Base-by-base conservation (phyloP, 2,113 vertebrate genomes). In the Chlorodrepanis virens region DNA sequence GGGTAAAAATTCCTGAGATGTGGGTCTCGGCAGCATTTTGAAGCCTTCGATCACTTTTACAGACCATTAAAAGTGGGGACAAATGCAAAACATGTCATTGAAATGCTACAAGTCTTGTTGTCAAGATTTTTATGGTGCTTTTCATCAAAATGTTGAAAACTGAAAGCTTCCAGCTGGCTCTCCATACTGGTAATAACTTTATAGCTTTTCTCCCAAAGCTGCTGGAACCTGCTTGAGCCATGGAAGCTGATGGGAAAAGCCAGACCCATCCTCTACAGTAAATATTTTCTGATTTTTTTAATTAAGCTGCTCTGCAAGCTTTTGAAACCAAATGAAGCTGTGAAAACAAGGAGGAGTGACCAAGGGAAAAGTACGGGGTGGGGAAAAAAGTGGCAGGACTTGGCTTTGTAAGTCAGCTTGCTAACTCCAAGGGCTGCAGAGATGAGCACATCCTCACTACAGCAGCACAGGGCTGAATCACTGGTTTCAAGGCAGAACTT, bases 81-180 rank as follows among this genome's bases (percentile, higher is more conserved):
- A 93, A 89, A 93, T 87, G 75, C 65, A 70, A 92, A 88, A 71
- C 52, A 47, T 60, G 56, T 95, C 76, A 83, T 1, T 94, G 93
- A 95, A 92, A 83, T 70, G 65, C 88, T 81, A 63, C 76, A 81
- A 89, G 80, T 76, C 74, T 54, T 85, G 9, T 96, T 87, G 92
- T 96, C 71, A 86, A 86, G 90, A 91, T 91, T 96, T 96, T 96
- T 95, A 96, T 60, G 85, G 77, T 75, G 79, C 92, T 96, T 97
- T 96, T 96, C 87, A 96, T 96, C 91, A 97, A 95, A 96, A 96
- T 84, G 69, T 93, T 95, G 95, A 96, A 95, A 97, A 87, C 91
- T 45, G 89, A 93, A 96, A 92, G 91, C 89, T 91, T 96, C 93
- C 93, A 96, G 93, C 95, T 94, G 94, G 83, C 91, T 93, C 67